Evolutionary conservation across 2,113 vertebrate genomes (phyloP), one percentile per base, ranked within the genome.

Genomic region (Lanius collurio): DNA sequence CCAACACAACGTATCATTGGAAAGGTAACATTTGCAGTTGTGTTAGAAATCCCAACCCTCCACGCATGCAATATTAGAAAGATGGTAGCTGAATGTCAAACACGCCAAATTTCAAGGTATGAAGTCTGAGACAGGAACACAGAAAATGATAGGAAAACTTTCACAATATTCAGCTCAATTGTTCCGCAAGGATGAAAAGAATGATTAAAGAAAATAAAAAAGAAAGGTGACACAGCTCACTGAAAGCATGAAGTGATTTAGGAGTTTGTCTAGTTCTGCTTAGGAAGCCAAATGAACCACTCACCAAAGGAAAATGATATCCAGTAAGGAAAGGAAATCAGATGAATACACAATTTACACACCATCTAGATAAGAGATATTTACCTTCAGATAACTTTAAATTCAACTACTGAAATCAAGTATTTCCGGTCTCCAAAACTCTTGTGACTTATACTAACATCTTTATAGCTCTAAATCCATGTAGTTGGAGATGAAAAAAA

Each of bases 301-400:
- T 94, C 64, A 52, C 37, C 41, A 71, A 79, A 65, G 53, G 83
- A 94, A 96, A 95, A 64, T 3, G 23, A 94, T 92, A 93, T 56
- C 83, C 62, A 78, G 39, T 50, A 42, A 69, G 88, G 83, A 87
- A 95, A 89, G 69, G 69, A 95, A 96, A 94, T 77, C 88, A 90
- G 60, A 92, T 83, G 88, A 92, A 86, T 71, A 92, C 79, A 89
- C 79, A 95, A 60, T 83, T 93, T 93, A 95, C 76, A 93, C 83
- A 92, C 69, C 1, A 0, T 75, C 56, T 77, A 93, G 95, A 96
- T 96, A 96, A 97, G 91, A 85, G 47, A 80, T 97, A 85, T 97
- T 97, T 97, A 88, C 94, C 68, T 93, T 93, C 56, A 92, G 88
- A 97, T 96, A 95, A 94, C 90, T 88, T 92, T 75, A 90, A 94